These are phyloP conservation scores for Drosophila melanica DNA, from an alignment of 1,140 invertebrate species.

Conservation along the genomic window DNA sequence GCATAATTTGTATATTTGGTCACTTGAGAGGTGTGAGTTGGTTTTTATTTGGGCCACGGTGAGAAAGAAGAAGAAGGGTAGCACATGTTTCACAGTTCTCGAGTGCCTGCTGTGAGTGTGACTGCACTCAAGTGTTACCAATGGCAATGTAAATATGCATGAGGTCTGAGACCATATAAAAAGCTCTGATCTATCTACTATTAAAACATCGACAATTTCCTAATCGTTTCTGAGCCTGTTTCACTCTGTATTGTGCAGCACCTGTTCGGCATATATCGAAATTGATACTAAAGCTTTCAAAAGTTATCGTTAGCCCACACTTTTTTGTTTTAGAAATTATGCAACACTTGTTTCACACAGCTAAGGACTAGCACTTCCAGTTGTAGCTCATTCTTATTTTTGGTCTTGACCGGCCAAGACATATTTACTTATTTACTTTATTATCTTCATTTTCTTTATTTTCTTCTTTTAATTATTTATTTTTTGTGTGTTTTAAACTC, in stretches of 20 bases:
- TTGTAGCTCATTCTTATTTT: background rate
- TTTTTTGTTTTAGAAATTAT: background rate
- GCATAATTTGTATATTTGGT: slow-evolving; percentile 25
- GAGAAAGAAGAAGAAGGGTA: background rate
- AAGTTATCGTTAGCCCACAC: background rate
- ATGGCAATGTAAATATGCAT: background rate
- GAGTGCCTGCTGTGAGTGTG: slow-evolving; percentile 18
- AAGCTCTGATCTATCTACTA: background rate
- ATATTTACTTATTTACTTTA: background rate
- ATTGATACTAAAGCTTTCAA: background rate
- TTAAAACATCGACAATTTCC: background rate
- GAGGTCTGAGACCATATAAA: background rate
- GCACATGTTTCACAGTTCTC: slow-evolving; percentile 21
- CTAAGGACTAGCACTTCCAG: background rate
- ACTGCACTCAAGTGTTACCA: slow-evolving; percentile 26
- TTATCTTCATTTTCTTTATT: background rate
- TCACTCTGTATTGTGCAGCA: background rate
- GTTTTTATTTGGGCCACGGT: slow-evolving; percentile 19
- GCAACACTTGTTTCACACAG: background rate
- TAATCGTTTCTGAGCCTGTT: too few relatives aligned
- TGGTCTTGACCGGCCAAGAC: background rate
- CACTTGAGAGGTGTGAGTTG: slow-evolving; percentile 38
- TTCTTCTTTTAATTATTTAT: background rate
- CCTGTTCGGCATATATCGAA: background rate
- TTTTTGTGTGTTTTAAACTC: too few relatives aligned